Evolutionary conservation across 2,113 vertebrate genomes (phyloP), one percentile per base, ranked within the genome.

Genomic region (Castor canadensis): DNA sequence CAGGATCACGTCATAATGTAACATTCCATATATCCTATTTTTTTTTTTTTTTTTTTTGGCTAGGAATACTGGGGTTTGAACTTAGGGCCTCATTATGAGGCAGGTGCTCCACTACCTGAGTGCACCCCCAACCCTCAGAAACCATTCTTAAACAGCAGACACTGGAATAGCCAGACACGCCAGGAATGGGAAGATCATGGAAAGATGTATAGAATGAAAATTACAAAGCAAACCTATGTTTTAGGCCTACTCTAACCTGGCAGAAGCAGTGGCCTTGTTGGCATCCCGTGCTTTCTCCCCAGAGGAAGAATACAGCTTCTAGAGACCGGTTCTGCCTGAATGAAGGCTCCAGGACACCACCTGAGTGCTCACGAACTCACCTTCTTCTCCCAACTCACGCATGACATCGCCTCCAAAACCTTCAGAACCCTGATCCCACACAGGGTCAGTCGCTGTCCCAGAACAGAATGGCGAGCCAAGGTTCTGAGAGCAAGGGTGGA

Each of bases 61-160:
- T n/a, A n/a, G n/a, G n/a, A n/a, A n/a, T n/a, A n/a, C n/a, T n/a
- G n/a, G n/a, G n/a, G n/a, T n/a, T n/a, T n/a, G n/a, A n/a, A n/a
- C n/a, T n/a, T n/a, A n/a, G n/a, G n/a, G n/a, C n/a, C n/a, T n/a
- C n/a, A n/a, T n/a, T n/a, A n/a, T n/a, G n/a, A n/a, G n/a, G n/a
- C n/a, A n/a, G n/a, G n/a, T n/a, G n/a, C n/a, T n/a, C n/a, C n/a
- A n/a, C n/a, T n/a, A n/a, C n/a, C n/a, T n/a, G n/a, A n/a, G n/a
- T n/a, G n/a, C n/a, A n/a, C n/a, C n/a, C n/a, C n/a, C n/a, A n/a
- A n/a, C n/a, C n/a, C 26, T 67, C 80, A 93, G 71, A 87, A 97
- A 87, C 35, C 54, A 90, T 69, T 89, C 67, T 86, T 77, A n/a
- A 82, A 13, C 64, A 83, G 26, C 47, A 90, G 62, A 93, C 47